Evolutionary conservation across 2,888 invertebrate genomes (phyloP), one percentile per base, ranked within the genome.

Genomic region (Macrophya alboannulata): DNA sequence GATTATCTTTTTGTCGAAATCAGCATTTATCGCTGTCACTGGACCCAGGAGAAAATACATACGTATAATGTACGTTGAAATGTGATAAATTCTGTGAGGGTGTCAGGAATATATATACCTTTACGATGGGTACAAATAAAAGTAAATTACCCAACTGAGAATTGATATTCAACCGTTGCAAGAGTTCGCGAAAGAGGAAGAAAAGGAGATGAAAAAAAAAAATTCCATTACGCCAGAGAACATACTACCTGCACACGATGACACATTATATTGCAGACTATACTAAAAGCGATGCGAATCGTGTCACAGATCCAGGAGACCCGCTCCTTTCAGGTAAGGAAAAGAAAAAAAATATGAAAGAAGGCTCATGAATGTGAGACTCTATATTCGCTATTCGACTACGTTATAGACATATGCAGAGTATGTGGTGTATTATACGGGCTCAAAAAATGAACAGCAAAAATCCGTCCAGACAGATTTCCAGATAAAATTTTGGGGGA

Each of bases 221-320:
- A 31, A 81, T 81, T 81, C 81, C 81, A 81, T 81, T 81, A 81
- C 62, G 15, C 81, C 12, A 59, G n/a, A 55, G 77, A 74, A 74
- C 45, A 12, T n/a, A 71, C 71, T 37, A 62, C 9, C 31, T 15
- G 31, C 17, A 21, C 31, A 31, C 31, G 45, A 74, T 74, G 25
- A 74, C 45, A 74, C 72, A 74, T 45, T 71, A 74, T 45, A 45
- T 74, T 74, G 21, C 62, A 62, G 62, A 21, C 3, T 9, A 74
- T 4, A 40, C 31, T 40, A 31, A 74, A 45, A 74, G 72, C 21
- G 21, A 74, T 68, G 9, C 25, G 55, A 55, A 62, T 68, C 31
- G 31, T 68, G 68, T 37, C 37, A 68, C 31, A 68, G 68, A 68
- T 37, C 37, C 68, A 68, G 68, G 6, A 37, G 68, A 31, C 62